Conservation (phyloP, 2,797 vertebrate species). For the Carduelis carduelis region DNA sequence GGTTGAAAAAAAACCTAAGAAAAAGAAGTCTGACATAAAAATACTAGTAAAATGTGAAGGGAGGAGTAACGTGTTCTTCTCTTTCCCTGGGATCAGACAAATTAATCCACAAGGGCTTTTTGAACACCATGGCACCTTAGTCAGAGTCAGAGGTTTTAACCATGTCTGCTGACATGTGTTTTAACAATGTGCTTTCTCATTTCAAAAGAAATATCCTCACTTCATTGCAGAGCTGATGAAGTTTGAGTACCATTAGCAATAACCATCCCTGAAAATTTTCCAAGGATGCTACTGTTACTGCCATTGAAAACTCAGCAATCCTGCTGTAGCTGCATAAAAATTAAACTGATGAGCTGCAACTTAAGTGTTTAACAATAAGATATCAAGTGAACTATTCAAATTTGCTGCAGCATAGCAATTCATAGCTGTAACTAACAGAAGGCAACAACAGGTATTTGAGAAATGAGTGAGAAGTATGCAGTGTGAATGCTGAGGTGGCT, state of each 20-base stretch:
- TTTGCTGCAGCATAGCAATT: not conserved
- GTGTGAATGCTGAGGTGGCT: not conserved
- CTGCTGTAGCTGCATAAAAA: conserved; percentile 25
- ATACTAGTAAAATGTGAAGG: not conserved
- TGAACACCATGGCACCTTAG: not conserved
- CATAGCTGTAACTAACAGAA: not conserved
- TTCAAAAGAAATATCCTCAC: not conserved
- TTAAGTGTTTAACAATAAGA: not conserved
- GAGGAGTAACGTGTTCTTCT: not conserved
- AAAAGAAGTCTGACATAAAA: not conserved
- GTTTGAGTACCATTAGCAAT: conserved; percentile 4
- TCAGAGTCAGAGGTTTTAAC: not conserved
- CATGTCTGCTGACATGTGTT: not conserved
- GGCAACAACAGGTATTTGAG: not conserved
- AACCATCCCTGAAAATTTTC: not conserved
- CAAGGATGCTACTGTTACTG: not conserved
- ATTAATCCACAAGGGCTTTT: not conserved
- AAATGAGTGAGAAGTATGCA: not conserved
- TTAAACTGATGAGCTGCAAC: conserved; percentile 35
- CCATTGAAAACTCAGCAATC: not conserved
- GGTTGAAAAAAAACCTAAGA: not conserved
- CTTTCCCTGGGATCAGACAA: not conserved
- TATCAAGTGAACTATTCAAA: not conserved
- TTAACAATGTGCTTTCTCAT: not conserved
- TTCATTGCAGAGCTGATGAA: not conserved